These are phyloP conservation scores for Centropus unirufus DNA, from an alignment of 2,113 vertebrate species.

Conservation along the genomic window DNA sequence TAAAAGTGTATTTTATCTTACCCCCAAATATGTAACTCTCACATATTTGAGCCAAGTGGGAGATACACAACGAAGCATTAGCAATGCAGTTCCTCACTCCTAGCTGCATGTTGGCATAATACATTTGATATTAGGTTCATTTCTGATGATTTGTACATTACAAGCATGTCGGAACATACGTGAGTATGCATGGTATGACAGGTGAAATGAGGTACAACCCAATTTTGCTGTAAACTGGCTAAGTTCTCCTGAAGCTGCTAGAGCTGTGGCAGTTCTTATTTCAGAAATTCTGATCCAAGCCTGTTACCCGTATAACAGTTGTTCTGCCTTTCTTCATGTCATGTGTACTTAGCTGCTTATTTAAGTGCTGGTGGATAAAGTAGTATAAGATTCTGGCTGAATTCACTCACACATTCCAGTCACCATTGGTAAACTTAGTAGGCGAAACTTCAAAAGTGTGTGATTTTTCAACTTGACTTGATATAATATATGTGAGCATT, in stretches of 20 bases:
- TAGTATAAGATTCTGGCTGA: background rate
- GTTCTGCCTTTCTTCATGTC: background rate
- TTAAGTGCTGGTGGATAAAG: background rate
- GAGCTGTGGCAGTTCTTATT: background rate
- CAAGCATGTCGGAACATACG: fast-evolving
- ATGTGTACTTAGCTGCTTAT: background rate
- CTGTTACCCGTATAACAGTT: background rate
- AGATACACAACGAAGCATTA: background rate
- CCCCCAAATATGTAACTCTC: background rate
- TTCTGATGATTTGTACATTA: background rate
- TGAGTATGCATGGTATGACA: background rate
- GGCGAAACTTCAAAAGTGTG: background rate
- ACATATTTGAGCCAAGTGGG: background rate
- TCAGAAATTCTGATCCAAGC: background rate
- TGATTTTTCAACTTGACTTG: background rate
- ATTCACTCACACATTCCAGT: background rate
- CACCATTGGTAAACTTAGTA: background rate
- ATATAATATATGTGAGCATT: background rate
- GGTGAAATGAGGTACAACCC: background rate
- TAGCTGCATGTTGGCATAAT: background rate
- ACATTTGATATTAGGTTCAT: background rate
- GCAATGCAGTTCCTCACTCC: background rate
- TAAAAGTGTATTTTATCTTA: background rate
- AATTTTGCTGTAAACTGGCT: background rate
- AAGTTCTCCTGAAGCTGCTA: background rate